These are phyloP conservation scores for Dromiciops gliroides DNA, from an alignment of 2,113 vertebrate genomes.

Conservation along the genomic window DNA sequence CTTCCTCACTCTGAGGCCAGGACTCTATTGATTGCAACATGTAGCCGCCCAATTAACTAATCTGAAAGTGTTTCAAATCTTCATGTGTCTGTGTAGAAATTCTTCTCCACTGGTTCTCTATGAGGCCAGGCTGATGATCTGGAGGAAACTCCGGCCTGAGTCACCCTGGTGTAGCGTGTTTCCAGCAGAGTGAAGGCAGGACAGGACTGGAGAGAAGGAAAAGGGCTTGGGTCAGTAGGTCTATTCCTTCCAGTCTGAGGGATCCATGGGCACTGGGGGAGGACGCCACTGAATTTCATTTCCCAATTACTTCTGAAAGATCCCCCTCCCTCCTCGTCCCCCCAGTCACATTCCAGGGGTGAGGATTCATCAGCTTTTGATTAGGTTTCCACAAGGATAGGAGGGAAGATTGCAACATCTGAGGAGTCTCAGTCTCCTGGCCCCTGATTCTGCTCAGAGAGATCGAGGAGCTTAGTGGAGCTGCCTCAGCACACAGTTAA, in stretches of 20 bases:
- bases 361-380: background rate
- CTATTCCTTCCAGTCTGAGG: background rate
- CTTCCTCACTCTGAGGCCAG: background rate
- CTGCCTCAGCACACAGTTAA: background rate
- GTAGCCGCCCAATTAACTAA: background rate
- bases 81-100: background rate
- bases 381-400: constrained; percentile 71
- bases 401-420: constrained; percentile 39
- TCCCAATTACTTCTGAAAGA: background rate
- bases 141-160: background rate
- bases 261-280: background rate
- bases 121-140: background rate
- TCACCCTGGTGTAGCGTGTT: background rate
- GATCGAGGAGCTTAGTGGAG: background rate
- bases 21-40: background rate
- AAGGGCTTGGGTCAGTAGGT: background rate
- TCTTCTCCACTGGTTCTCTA: background rate
- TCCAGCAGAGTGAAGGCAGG: background rate
- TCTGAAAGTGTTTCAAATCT: background rate
- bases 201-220: background rate
- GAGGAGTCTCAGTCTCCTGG: background rate
- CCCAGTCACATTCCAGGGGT: background rate
- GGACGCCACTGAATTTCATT: background rate
- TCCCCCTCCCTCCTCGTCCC: background rate
- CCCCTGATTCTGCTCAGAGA: background rate